Evolutionary conservation across 2,113 vertebrate species (phyloP).

Genomic region (Osmerus mordax): DNA sequence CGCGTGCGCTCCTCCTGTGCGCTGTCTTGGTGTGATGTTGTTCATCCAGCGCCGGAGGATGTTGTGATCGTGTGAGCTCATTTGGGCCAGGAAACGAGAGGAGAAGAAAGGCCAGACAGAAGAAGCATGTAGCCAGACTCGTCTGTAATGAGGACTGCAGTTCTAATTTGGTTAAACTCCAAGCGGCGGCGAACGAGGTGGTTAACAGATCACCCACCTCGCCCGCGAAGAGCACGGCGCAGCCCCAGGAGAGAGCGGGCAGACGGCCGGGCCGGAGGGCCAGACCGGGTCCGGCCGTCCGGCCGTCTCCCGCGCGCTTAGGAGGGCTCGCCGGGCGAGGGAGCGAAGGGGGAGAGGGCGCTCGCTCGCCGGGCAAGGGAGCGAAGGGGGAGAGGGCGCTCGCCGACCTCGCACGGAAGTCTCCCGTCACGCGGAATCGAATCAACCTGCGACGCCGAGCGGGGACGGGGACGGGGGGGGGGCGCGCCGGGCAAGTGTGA

Average conservation of each 20-base stretch:
- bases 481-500: conserved; percentile 22
- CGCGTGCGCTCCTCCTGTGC: no score
- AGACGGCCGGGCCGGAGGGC: no score
- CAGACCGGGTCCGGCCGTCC: conserved; percentile 21
- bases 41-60: not conserved
- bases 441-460: not conserved
- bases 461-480: conserved; percentile 4
- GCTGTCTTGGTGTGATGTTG: no score
- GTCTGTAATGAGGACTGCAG: conserved; percentile 12
- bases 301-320: no score
- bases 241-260: not conserved
- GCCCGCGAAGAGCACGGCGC: conserved; percentile 31
- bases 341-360: no score
- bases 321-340: no score
- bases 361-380: no score
- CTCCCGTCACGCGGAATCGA: conserved; percentile 36
- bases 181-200: conserved; percentile 1
- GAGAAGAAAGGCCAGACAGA: conserved; percentile 15
- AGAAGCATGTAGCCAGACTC: conserved; percentile 27
- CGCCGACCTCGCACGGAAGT: conserved; percentile 22
- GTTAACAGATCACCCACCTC: conserved; percentile 21
- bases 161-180: conserved; percentile 38
- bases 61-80: conserved; percentile 14
- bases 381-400: not conserved
- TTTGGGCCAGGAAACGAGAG: not conserved